Percentiles rank a stretch among this genome's conserved stretches.
Evolutionary conservation across 2,888 invertebrate species (phyloP).

Genomic region (Trissoscelio sp.): DNA sequence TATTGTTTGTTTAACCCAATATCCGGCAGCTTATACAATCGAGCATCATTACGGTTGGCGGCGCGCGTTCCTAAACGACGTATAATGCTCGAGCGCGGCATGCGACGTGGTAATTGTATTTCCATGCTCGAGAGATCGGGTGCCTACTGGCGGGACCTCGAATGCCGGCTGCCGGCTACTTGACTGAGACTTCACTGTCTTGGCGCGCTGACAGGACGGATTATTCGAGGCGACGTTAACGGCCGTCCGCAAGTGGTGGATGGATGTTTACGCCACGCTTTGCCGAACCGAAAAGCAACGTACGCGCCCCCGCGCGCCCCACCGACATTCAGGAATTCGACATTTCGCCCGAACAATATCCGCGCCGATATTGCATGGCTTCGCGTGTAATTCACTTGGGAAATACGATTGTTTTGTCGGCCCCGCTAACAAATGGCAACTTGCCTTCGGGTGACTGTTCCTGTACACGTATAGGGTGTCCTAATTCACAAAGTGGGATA

Average conservation of each 20-base stretch:
- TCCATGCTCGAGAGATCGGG: slow-evolving; percentile 78
- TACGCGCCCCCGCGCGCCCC: slow-evolving; percentile 38
- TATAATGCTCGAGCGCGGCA: slow-evolving; percentile 67
- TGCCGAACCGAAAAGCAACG: slow-evolving; percentile 67
- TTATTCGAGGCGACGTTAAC: slow-evolving; percentile 64
- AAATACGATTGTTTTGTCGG: slow-evolving; percentile 81
- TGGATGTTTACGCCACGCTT: slow-evolving; percentile 67
- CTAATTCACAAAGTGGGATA: neutral
- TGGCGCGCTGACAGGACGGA: slow-evolving; percentile 59
- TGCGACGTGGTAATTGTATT: slow-evolving; percentile 82
- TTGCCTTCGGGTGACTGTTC: slow-evolving; percentile 53
- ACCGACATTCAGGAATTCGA: slow-evolving; percentile 72
- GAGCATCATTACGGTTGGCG: slow-evolving; percentile 80
- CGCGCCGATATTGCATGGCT: slow-evolving; percentile 81
- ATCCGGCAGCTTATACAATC: slow-evolving; percentile 82
- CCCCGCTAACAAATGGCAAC: slow-evolving; percentile 73
- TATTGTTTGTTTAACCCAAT: slow-evolving; percentile 83
- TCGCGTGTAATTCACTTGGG: slow-evolving; percentile 80
- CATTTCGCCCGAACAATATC: slow-evolving; percentile 82
- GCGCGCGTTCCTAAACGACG: slow-evolving; percentile 63
- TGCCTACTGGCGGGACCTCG: slow-evolving; percentile 48
- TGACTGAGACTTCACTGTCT: slow-evolving; percentile 66
- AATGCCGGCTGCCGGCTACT: slow-evolving; percentile 58
- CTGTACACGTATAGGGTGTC: slow-evolving; percentile 34
- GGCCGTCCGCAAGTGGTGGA: slow-evolving; percentile 62